Conservation (phyloP, 2,113 vertebrate genomes). For the Bombycilla garrulus region DNA sequence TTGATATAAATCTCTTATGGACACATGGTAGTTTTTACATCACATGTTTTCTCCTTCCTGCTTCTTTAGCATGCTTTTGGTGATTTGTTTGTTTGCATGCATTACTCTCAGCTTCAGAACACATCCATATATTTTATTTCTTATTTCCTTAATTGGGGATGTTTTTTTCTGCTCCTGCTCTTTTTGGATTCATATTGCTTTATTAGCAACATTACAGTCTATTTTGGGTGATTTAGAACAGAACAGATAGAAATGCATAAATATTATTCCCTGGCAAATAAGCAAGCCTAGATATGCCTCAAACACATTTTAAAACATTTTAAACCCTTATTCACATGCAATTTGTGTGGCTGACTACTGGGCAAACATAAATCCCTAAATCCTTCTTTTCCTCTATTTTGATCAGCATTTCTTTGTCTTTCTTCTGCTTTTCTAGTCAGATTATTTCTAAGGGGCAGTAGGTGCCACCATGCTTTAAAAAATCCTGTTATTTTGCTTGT, state of each 20-base stretch:
- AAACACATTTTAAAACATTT: not conserved
- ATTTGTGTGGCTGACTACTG: constrained; percentile 3
- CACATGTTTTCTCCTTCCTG: not conserved
- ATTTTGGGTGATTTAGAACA: constrained; percentile 25
- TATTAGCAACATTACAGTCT: constrained; percentile 5
- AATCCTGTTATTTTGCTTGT: not conserved
- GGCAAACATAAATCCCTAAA: constrained; percentile 13
- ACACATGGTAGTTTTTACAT: not conserved
- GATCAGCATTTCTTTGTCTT: not conserved
- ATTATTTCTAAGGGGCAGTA: not conserved
- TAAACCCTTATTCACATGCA: not conserved
- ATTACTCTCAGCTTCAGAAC: not conserved
- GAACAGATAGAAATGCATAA: not conserved
- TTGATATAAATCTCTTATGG: not conserved
- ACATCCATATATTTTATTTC: not conserved
- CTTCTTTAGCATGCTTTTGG: not conserved
- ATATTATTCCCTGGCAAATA: not conserved
- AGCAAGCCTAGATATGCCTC: not conserved
- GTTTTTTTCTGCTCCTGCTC: not conserved
- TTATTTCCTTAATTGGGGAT: not conserved
- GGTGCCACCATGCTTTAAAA: not conserved
- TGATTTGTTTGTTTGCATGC: constrained; percentile 13
- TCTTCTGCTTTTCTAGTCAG: not conserved
- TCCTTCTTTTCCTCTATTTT: constrained; percentile 26
- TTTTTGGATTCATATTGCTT: not conserved